phyloP scores from a whole-genome alignment of 2,797 vertebrate species.

The Karalla daura region DNA sequence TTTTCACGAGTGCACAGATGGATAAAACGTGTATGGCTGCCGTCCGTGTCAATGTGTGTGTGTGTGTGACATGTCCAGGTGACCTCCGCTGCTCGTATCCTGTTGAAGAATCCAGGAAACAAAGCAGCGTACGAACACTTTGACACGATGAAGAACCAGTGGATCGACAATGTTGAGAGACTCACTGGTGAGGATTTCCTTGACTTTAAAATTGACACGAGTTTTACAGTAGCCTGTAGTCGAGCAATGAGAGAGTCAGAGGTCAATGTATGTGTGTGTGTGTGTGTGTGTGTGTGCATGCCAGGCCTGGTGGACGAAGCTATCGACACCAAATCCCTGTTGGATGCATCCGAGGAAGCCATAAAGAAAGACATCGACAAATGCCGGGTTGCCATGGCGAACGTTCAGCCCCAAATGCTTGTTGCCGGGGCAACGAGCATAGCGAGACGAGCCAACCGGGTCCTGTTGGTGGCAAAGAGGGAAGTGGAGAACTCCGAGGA shows the following conservation, averaged over 20 bases:
- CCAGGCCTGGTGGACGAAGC: conserved; percentile 96
- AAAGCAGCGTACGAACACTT: conserved; percentile 98
- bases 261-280: no score
- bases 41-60: neutral
- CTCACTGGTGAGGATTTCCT: conserved; percentile 88
- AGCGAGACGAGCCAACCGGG: conserved; percentile 95
- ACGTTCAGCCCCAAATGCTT: conserved; percentile 97
- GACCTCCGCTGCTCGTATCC: conserved; percentile 93
- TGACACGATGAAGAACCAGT: conserved; percentile 99
- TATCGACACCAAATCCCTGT: conserved; percentile 95
- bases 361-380: conserved; percentile 99
- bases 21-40: conserved; percentile 7
- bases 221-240: no score
- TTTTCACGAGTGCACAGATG: conserved; percentile 7
- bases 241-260: no score
- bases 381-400: conserved; percentile 97
- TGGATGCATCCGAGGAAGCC: conserved; percentile 97
- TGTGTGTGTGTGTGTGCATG: conserved; percentile 8
- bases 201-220: no score
- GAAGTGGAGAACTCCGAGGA: conserved; percentile 99
- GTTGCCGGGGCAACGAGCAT: conserved; percentile 99
- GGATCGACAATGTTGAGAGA: conserved; percentile 98
- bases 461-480: conserved; percentile 94
- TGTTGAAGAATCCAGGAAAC: conserved; percentile 96
- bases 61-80: conserved; percentile 82